Percentiles rank a stretch among this genome's conserved stretches.
Evolutionary conservation across 2,888 invertebrate species (phyloP).

Genomic region (Oligia strigilis): DNA sequence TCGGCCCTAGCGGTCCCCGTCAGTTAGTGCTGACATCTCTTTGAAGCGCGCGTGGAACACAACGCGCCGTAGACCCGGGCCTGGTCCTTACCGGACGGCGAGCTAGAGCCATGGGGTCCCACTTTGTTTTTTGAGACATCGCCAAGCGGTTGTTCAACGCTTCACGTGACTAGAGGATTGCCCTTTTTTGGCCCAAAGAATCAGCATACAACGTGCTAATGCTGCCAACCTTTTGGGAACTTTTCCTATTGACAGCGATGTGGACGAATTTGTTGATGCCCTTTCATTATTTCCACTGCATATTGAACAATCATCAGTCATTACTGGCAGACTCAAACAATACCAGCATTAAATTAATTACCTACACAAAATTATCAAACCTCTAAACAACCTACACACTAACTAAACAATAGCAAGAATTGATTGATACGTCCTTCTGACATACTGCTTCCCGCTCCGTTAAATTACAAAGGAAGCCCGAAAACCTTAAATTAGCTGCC

Average conservation of each 20-base stretch:
- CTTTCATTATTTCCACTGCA: not conserved
- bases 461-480: conserved; percentile 38
- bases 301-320: not conserved
- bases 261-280: not conserved
- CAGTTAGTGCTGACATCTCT: too few relatives aligned
- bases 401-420: conserved; percentile 37
- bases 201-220: not conserved
- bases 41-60: too few relatives aligned
- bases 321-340: not conserved
- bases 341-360: conserved; percentile 5
- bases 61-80: too few relatives aligned
- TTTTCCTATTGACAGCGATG: not conserved
- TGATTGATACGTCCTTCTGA: conserved; percentile 34
- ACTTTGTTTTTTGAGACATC: too few relatives aligned
- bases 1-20: too few relatives aligned
- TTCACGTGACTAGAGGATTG: not conserved
- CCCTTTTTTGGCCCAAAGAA: not conserved
- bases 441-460: conserved; percentile 22
- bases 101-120: too few relatives aligned
- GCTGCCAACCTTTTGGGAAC: not conserved
- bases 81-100: too few relatives aligned
- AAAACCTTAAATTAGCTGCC: conserved; percentile 41
- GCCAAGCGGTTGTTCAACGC: too few relatives aligned
- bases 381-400: conserved; percentile 13
- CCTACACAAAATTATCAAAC: conserved; percentile 21